Evolutionary conservation across 2,113 vertebrate species (phyloP).

Genomic region (Ammodramus savannarum): DNA sequence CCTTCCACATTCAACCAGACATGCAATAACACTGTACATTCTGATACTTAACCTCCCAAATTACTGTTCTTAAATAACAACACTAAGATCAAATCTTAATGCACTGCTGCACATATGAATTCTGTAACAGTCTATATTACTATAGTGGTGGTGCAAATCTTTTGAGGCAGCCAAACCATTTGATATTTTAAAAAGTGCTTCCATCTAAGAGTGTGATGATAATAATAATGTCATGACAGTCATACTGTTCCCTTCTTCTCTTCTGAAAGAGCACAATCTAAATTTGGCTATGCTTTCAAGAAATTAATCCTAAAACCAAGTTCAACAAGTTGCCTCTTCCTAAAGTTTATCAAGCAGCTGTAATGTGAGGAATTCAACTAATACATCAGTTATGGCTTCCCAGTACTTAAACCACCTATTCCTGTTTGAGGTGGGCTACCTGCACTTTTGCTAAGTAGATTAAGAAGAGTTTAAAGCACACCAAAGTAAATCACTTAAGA

Average conservation of each 20-base stretch:
- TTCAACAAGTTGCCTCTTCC: accelerated
- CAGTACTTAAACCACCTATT: background rate
- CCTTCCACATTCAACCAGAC: background rate
- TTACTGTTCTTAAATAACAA: background rate
- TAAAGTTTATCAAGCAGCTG: background rate
- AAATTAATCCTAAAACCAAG: background rate
- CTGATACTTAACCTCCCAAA: background rate
- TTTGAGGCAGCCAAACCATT: background rate
- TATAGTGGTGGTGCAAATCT: background rate
- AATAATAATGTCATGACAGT: background rate
- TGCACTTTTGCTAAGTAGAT: background rate
- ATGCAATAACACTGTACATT: background rate
- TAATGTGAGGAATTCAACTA: background rate
- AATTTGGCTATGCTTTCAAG: background rate
- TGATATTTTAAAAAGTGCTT: background rate
- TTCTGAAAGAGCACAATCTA: background rate
- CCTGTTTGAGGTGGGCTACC: background rate
- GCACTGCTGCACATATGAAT: background rate
- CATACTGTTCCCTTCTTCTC: background rate
- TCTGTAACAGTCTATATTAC: accelerated
- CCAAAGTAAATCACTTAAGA: background rate
- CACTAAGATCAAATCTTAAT: background rate
- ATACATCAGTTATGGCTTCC: background rate
- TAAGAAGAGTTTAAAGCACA: background rate
- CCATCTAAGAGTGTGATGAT: background rate